Evolutionary conservation across 2,113 vertebrate species (phyloP), one percentile per base, ranked within the genome.

Genomic region (Etheostoma spectabile): DNA sequence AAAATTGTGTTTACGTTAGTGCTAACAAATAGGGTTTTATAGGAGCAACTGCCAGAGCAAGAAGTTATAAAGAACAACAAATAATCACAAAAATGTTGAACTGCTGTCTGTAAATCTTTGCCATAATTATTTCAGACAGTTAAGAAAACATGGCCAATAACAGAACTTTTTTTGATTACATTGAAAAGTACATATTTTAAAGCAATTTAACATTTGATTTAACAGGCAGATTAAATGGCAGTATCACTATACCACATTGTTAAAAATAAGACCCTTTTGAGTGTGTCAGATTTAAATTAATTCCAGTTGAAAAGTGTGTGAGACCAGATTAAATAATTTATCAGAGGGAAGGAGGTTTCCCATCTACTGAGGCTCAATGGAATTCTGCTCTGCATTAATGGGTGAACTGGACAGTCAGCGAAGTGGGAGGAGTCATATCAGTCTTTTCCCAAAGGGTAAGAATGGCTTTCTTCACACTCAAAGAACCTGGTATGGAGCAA

Each of bases 241-340:
- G 42, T 61, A 15, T 62, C 55, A 46, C 55, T 10, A 60, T 14
- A 59, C 49, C 55, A 30, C 35, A 30, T 55, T 49, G 55, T 68
- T 69, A 72, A 68, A 82, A 77, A 73, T 24, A 42, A 77, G 27
- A 69, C 35, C 27, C 15, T 70, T 60, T 22, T 75, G 59, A 79
- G 74, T 18, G 24, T 51, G 70, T 60, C 59, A 78, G 75, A 87
- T 83, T 89, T 24, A 79, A 62, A 85, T 87, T 82, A 80, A 88
- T 89, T 83, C 55, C 61, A n/a, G 35, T 59, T 79, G 83, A 86
- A 77, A 84, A 88, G 74, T 72, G 67, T 60, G 69, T 75, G 68
- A 77, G 79, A 73, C 69, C 46, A n/a, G 80, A 80, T 89, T 72
- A 83, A 88, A 90, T 85, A 81, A 81, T 82, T 74, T 62, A 53